phyloP scores from a whole-genome alignment of 2,888 invertebrate genomes.

The Apotomis capreana region DNA sequence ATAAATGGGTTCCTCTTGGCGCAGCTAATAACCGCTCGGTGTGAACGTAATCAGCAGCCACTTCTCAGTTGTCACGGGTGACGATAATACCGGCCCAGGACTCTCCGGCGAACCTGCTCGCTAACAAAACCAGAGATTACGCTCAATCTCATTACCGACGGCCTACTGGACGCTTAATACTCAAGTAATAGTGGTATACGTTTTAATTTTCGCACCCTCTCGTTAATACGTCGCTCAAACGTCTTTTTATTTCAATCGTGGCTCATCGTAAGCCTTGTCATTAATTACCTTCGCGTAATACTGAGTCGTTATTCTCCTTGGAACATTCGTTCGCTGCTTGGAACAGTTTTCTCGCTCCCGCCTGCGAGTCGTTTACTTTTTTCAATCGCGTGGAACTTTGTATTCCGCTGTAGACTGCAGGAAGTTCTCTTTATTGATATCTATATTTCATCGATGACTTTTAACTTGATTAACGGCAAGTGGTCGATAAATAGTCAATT shows the following conservation, averaged over 20 bases:
- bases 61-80: constrained; percentile 73
- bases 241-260: constrained; percentile 40
- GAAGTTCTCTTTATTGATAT: constrained; percentile 29
- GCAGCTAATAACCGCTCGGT: constrained; percentile 66
- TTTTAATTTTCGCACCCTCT: constrained; percentile 63
- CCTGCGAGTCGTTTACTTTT: constrained; percentile 27
- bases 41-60: constrained; percentile 74
- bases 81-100: constrained; percentile 64
- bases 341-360: not conserved
- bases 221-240: constrained; percentile 52
- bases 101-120: constrained; percentile 50
- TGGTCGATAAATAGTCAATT: constrained; percentile 68
- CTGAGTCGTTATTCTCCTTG: constrained; percentile 21
- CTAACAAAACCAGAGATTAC: constrained; percentile 71
- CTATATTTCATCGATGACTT: constrained; percentile 45
- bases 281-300: constrained; percentile 36
- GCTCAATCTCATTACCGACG: constrained; percentile 67
- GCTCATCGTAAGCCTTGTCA: constrained; percentile 34
- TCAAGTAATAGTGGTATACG: constrained; percentile 60
- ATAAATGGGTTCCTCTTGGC: constrained; percentile 65
- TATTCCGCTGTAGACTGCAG: constrained; percentile 23
- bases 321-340: too few species aligned
- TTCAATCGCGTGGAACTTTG: constrained; percentile 42
- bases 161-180: constrained; percentile 59
- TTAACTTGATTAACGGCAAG: constrained; percentile 53